phyloP scores from a whole-genome alignment of 1,140 invertebrate species.

The Neotoxoptera formosana region DNA sequence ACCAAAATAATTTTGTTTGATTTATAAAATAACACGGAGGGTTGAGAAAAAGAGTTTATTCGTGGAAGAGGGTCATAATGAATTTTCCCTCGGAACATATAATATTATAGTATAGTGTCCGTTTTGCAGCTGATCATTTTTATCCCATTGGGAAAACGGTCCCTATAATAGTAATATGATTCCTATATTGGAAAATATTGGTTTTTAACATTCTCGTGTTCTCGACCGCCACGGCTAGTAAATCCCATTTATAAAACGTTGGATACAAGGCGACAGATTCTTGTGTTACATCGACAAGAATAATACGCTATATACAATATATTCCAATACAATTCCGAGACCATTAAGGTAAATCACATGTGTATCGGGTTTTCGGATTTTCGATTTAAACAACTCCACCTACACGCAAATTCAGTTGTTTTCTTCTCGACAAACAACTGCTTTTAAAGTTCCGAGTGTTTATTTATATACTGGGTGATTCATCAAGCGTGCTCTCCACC shows the following conservation, averaged over 20 bases:
- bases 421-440: not conserved
- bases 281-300: constrained; percentile 30
- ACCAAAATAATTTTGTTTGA: not conserved
- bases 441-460: not conserved
- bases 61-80: not conserved
- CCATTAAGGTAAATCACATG: not conserved
- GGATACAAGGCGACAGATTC: not conserved
- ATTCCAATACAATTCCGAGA: not conserved
- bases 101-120: not conserved
- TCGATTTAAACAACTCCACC: not conserved
- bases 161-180: not conserved
- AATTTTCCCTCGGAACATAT: not conserved
- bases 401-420: not conserved
- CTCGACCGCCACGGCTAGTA: not conserved
- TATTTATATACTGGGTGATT: not conserved
- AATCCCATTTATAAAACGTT: constrained; percentile 43
- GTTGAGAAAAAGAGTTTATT: constrained; percentile 3
- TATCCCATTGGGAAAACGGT: constrained; percentile 13
- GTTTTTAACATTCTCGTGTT: constrained; percentile 55
- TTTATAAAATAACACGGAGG: not conserved
- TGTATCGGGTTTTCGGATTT: constrained; percentile 7
- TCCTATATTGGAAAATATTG: constrained; percentile 37
- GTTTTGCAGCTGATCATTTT: constrained; percentile 8
- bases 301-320: constrained; percentile 17
- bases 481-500: not conserved